Evolutionary conservation across 2,888 invertebrate species (phyloP).

Genomic region (Sinotaia quadrata): DNA sequence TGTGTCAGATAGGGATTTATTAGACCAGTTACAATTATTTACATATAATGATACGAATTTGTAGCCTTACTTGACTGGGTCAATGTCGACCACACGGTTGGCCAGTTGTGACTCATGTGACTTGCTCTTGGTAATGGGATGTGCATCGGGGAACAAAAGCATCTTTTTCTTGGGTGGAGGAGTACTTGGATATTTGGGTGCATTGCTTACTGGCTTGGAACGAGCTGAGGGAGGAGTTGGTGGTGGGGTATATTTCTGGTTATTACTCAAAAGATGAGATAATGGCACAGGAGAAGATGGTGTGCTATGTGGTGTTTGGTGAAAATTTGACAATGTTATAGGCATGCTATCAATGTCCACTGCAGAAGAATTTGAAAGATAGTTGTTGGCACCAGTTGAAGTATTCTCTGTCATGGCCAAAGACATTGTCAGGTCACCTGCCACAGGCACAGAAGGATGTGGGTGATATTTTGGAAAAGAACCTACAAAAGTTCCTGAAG

Average conservation of each 20-base stretch:
- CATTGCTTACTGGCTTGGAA: slow-evolving; percentile 67
- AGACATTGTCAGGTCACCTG: slow-evolving; percentile 24
- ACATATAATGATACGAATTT: too few species aligned
- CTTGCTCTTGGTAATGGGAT: slow-evolving; percentile 85
- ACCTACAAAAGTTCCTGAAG: slow-evolving; percentile 46
- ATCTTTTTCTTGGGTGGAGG: slow-evolving; percentile 85
- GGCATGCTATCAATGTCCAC: slow-evolving; percentile 32
- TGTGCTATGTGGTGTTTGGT: slow-evolving; percentile 59
- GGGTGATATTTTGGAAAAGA: slow-evolving; percentile 53
- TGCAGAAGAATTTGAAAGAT: neutral
- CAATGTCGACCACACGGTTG: slow-evolving; percentile 76
- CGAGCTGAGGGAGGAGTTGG: slow-evolving; percentile 75
- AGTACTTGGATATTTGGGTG: slow-evolving; percentile 82
- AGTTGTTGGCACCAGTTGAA: neutral
- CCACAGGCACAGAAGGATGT: slow-evolving; percentile 61
- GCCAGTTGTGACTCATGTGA: slow-evolving; percentile 92
- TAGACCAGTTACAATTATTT: too few species aligned
- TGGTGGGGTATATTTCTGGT: slow-evolving; percentile 74
- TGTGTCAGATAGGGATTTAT: too few species aligned
- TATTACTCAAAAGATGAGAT: slow-evolving; percentile 36
- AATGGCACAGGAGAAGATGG: slow-evolving; percentile 67
- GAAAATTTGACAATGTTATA: slow-evolving; percentile 61
- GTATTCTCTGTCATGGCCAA: too few species aligned
- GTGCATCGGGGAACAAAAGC: slow-evolving; percentile 76
- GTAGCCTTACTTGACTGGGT: slow-evolving; percentile 59